Base-by-base conservation (phyloP, 2,797 vertebrate species). In the Spinus pinus region DNA sequence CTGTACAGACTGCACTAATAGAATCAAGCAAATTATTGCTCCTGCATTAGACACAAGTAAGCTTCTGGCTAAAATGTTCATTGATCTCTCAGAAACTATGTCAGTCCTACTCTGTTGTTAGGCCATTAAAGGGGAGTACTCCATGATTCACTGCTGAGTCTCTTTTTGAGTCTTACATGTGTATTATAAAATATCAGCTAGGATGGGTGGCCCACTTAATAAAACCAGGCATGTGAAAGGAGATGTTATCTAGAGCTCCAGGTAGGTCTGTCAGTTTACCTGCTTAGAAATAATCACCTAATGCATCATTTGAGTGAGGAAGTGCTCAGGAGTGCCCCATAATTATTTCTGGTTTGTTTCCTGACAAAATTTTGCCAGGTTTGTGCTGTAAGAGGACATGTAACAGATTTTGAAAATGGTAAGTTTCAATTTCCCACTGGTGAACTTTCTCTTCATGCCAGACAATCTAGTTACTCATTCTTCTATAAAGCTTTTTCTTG, bases 11-110 rank as follows among this genome's bases (percentile, higher is more conserved):
- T 92, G 90, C 95, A 78, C 65, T 96, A 94, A 96, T 37, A 95
- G 95, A 96, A 90, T 35, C 71, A 90, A 96, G 69, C 67, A 51
- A 88, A 95, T 95, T 93, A 97, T 42, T 95, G 94, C 86, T 94
- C 20, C 78, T 90, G 71, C 94, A 88, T 97, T 96, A 96, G 95
- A 78, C 54, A 35, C 44, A 11, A 66, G 71, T 49, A 31, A 92
- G 91, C 92, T 92, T 87, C 95, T 92, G 94, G 91, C 94, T 96
- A 64, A 93, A 94, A 92, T 66, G 87, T 88, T 91, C 95, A 97
- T 96, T 94, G 97, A 96, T 98, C 93, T 83, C 65, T 92, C 78
- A 72, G 39, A 90, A 92, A 80, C 78, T 5, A 0, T 60, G 96
- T 96, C 88, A 79, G 1, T 74, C 86, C 64, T 86, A 19, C 71